Evolutionary conservation across 2,797 vertebrate species (phyloP), one percentile per base, ranked within the genome.

Genomic region (Adrianichthys oophorus): DNA sequence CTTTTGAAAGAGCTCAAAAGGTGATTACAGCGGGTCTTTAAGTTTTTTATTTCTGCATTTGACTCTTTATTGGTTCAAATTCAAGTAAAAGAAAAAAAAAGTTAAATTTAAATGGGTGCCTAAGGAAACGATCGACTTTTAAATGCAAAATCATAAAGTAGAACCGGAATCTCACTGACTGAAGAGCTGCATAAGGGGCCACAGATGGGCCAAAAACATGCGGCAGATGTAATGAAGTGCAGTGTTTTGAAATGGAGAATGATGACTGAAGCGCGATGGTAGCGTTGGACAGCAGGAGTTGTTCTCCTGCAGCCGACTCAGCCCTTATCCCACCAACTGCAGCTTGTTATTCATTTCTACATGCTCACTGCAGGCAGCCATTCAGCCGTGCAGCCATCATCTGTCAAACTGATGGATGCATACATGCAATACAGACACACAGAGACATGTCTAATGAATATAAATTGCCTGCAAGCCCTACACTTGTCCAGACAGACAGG

Each of bases 291-390:
- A 83, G 83, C 80, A 85, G 80, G 80, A 74, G 78, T 56, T 59
- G 62, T 75, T 66, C 61, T 82, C 76, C 68, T 70, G 74, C 56
- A 73, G 79, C 15, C 19, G 70, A 48, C 56, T 53, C 60, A 4
- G 52, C 26, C 15, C 71, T 76, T 53, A 1, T 58, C 78, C 77
- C 78, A 75, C 86, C 82, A 70, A 79, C 83, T 79, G 85, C 26
- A 82, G 68, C 69, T 55, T 62, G 74, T 84, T 85, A 86, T 87
- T 87, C 87, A 83, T 83, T 85, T 74, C 66, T 69, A 64, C 76
- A 74, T 74, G 72, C 82, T 86, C 74, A 86, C 85, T 83, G 76
- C 69, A 70, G 66, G 66, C 64, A 78, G 71, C 74, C 74, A 79
- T 79, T 83, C 83, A 79, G 78, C 76, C 78, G 68, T 82, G 77